Percentiles rank a stretch among this genome's conserved stretches.
phyloP scores from a whole-genome alignment of 2,797 vertebrate species.

The Epinephelus coioides region DNA sequence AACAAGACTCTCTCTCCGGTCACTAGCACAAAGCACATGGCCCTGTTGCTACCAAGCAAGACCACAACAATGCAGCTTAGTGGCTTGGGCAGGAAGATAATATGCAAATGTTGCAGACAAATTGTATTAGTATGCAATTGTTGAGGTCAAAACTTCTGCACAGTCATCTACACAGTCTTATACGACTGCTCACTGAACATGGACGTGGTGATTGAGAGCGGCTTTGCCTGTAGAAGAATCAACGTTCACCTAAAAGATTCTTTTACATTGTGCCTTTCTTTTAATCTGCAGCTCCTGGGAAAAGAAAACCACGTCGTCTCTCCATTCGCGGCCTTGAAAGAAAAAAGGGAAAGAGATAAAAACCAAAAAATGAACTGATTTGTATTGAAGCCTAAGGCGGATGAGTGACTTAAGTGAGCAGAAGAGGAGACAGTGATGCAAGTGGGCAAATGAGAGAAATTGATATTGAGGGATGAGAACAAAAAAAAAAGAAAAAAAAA shows the following conservation, averaged over 20 bases:
- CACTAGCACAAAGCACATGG: too few species aligned
- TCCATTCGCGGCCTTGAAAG: constrained; percentile 27
- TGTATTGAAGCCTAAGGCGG: constrained; percentile 37
- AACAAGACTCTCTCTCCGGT: not conserved
- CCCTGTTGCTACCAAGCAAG: not conserved
- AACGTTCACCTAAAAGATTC: not conserved
- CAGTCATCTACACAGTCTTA: not conserved
- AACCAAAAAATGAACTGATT: constrained; percentile 40
- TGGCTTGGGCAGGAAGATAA: not conserved
- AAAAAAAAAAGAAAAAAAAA: constrained; percentile 13
- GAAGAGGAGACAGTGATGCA: constrained; percentile 12
- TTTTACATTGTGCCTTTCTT: not conserved
- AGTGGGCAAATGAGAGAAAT: constrained; percentile 38
- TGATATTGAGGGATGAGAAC: constrained; percentile 22
- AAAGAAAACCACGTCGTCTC: constrained; percentile 16
- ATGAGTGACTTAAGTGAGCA: constrained; percentile 32
- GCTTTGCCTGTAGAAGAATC: not conserved
- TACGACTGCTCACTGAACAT: not conserved
- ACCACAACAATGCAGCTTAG: not conserved
- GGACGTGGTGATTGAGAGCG: not conserved
- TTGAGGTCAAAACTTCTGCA: not conserved
- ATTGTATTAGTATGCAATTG: not conserved
- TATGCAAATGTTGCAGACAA: not conserved
- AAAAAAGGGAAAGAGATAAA: constrained; percentile 12
- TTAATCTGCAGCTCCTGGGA: constrained; percentile 3